Base-by-base conservation (phyloP, 2,888 invertebrate genomes). In the Laspeyria flexula region DNA sequence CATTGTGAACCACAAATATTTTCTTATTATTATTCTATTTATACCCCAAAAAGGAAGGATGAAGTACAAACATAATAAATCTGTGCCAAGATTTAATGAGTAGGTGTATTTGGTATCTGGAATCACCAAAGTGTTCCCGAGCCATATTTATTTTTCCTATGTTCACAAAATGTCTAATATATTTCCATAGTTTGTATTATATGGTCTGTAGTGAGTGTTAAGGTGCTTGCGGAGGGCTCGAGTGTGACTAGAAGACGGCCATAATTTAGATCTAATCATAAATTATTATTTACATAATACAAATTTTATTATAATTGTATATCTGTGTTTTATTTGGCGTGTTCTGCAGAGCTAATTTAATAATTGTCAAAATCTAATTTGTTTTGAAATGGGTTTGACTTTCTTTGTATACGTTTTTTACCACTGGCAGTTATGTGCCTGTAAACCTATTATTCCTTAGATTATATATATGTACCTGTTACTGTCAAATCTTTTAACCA, bases 221-320 rank as follows among this genome's bases (percentile, higher is more conserved):
- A 65, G 74, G 75, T 78, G 81, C 74, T 78, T 72, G 66, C 39
- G 25, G 49, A 38, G 45, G 34, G 50, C 43, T 45, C 33, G 54
- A 39, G 48, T 37, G 52, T 55, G 54, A 62, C 53, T 57, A 55
- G 50, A 60, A 45, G 60, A 44, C 58, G 59, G 67, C 60, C 69
- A 72, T 70, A 66, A n/a, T n/a, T n/a, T 66, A 72, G 53, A 53
- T 65, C 44, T 71, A 72, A 63, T 62, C 55, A 64, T 71, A 71
- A 77, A 73, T 70, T 77, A 73, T 70, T 77, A 75, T 75, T 71
- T 70, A 72, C 61, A 53, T 61, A 68, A 62, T 59, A 63, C 61
- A 72, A 62, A 61, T 58, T 59, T 65, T 71, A 71, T 65, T 73
- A 65, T 59, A 71, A 68, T 61, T 55, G 55, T 57, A n/a, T n/a